A percentile compares a stretch with the other conserved stretches of the same genome.
These are phyloP conservation scores for Entosphenus tridentatus DNA, from an alignment of 2,113 vertebrate species.

Conservation along the genomic window DNA sequence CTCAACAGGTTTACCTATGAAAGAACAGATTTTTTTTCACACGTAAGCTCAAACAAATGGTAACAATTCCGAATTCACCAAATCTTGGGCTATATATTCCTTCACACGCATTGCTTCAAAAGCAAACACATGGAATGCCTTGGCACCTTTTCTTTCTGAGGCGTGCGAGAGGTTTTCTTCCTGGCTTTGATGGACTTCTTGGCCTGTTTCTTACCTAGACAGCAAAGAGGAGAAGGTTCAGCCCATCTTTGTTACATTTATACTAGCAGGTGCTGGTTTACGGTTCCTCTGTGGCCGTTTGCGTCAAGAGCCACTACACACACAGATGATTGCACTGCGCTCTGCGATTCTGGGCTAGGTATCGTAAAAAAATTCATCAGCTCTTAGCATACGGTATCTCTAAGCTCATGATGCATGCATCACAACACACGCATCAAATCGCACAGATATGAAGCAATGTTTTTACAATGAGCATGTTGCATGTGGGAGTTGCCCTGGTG, in stretches of 20 bases:
- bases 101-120: slow-evolving; percentile 45
- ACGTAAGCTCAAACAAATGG: slow-evolving; percentile 9
- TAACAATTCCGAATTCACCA: slow-evolving; percentile 9
- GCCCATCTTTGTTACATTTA: neutral
- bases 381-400: neutral
- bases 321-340: neutral
- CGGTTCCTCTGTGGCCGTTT: neutral
- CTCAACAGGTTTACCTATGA: neutral
- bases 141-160: slow-evolving; percentile 31
- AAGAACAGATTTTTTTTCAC: neutral
- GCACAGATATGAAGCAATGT: too few relatives aligned
- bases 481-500: too few relatives aligned
- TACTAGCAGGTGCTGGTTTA: neutral
- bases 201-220: slow-evolving; percentile 33
- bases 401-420: neutral
- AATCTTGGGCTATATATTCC: slow-evolving; percentile 19
- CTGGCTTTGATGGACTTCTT: slow-evolving; percentile 45
- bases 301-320: neutral
- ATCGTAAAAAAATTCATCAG: neutral
- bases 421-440: too few relatives aligned
- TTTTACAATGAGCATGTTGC: too few relatives aligned
- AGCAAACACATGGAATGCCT: too few relatives aligned
- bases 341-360: neutral
- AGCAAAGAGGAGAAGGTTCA: neutral
- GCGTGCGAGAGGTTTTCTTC: slow-evolving; percentile 60